Evolutionary conservation across 2,797 vertebrate genomes (phyloP).

Genomic region (Astyanax mexicanus): DNA sequence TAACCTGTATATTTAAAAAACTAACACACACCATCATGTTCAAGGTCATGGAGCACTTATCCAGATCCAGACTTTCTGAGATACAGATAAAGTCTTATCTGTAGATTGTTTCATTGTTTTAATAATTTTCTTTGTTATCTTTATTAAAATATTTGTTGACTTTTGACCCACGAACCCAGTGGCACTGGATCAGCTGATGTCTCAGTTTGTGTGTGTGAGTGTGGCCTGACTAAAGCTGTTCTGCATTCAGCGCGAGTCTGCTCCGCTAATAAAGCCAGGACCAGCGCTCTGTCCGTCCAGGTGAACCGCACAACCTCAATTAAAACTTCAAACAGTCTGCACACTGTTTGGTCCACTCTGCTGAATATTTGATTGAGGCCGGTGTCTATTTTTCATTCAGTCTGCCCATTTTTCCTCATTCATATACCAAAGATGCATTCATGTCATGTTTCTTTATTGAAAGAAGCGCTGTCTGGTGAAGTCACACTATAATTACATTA

Average conservation of each 20-base stretch:
- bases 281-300: slow-evolving; percentile 32
- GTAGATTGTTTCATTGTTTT: no score
- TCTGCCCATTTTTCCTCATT: slow-evolving; percentile 21
- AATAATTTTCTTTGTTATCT: no score
- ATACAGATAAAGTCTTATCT: background rate
- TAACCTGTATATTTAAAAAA: no score
- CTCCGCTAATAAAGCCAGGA: slow-evolving; percentile 62
- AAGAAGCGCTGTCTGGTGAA: background rate
- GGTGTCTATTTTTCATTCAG: slow-evolving; percentile 36
- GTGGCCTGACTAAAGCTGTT: slow-evolving; percentile 62
- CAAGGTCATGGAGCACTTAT: no score
- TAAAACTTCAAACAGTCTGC: slow-evolving; percentile 73
- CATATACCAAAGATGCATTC: background rate
- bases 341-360: slow-evolving; percentile 47
- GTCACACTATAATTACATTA: background rate
- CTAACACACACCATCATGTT: no score
- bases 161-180: no score
- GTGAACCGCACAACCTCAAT: slow-evolving; percentile 74
- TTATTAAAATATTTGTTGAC: no score
- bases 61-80: background rate
- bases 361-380: slow-evolving; percentile 65
- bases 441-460: slow-evolving; percentile 16
- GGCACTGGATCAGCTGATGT: slow-evolving; percentile 3
- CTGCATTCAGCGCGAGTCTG: slow-evolving; percentile 57
- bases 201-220: slow-evolving; percentile 23